A percentile compares a stretch with the other conserved stretches of the same genome.
These are phyloP conservation scores for Nomada fucata DNA, from an alignment of 2,888 invertebrate species.

Conservation along the genomic window DNA sequence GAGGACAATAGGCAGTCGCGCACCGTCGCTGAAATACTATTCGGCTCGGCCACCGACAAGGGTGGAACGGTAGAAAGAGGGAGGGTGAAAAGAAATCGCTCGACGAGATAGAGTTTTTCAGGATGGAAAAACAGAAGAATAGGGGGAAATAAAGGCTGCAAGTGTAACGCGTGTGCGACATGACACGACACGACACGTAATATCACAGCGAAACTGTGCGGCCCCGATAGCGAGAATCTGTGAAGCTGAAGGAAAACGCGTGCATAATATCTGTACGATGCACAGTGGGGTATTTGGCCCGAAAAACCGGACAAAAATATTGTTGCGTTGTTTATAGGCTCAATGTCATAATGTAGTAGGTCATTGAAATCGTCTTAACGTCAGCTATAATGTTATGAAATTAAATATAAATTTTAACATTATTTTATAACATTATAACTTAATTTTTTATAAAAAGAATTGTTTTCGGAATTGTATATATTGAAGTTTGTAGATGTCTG, in stretches of 20 bases:
- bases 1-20: conserved; percentile 66
- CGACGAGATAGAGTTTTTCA: conserved; percentile 30
- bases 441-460: no score
- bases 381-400: no score
- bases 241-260: not conserved
- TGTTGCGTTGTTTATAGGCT: no score
- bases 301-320: no score
- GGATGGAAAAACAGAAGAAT: not conserved
- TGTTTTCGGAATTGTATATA: no score
- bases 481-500: no score
- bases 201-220: not conserved
- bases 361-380: no score
- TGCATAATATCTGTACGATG: not conserved
- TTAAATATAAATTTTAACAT: no score
- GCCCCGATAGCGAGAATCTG: no score
- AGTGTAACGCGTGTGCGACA: conserved; percentile 11
- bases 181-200: not conserved
- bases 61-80: not conserved
- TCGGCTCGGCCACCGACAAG: conserved; percentile 27
- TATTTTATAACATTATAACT: no score
- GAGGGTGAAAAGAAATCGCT: not conserved
- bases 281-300: no score
- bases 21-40: conserved; percentile 49
- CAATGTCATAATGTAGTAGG: no score
- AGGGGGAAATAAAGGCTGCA: not conserved